phyloP scores from a whole-genome alignment of 2,888 invertebrate species.

The Aelia acuminata region DNA sequence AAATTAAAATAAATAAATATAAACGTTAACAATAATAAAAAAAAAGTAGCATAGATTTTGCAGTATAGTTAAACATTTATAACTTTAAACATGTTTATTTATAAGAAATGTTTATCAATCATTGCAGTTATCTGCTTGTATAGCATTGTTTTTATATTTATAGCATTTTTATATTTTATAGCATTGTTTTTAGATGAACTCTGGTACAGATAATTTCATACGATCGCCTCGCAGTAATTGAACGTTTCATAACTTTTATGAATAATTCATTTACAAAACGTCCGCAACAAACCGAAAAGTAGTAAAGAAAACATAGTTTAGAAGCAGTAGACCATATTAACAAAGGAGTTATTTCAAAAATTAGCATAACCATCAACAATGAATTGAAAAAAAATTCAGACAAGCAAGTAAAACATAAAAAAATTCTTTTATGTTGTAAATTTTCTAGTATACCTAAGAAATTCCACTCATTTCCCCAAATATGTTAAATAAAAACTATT shows the following conservation, averaged over 20 bases:
- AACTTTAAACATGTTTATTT: constrained; percentile 32
- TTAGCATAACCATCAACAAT: too few relatives aligned
- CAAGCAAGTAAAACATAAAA: too few relatives aligned
- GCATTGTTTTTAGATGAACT: neutral
- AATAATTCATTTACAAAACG: neutral
- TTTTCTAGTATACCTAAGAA: too few relatives aligned
- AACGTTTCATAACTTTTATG: too few relatives aligned
- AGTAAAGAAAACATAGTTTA: neutral
- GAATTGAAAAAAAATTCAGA: too few relatives aligned
- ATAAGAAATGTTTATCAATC: constrained; percentile 40
- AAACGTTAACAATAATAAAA: neutral
- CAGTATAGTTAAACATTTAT: constrained; percentile 46
- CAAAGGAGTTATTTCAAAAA: too few relatives aligned
- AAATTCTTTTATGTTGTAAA: too few relatives aligned
- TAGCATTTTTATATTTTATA: too few relatives aligned
- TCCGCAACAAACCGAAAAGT: too few relatives aligned
- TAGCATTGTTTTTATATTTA: constrained; percentile 45
- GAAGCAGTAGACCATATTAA: neutral
- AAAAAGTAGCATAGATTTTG: constrained; percentile 17
- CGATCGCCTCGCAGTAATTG: neutral
- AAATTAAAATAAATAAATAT: neutral
- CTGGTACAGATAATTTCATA: neutral
- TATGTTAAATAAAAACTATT: too few relatives aligned
- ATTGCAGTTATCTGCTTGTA: constrained; percentile 50
- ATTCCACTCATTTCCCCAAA: too few relatives aligned